Base-by-base conservation (phyloP, 2,797 vertebrate species). In the Molossus molossus region DNA sequence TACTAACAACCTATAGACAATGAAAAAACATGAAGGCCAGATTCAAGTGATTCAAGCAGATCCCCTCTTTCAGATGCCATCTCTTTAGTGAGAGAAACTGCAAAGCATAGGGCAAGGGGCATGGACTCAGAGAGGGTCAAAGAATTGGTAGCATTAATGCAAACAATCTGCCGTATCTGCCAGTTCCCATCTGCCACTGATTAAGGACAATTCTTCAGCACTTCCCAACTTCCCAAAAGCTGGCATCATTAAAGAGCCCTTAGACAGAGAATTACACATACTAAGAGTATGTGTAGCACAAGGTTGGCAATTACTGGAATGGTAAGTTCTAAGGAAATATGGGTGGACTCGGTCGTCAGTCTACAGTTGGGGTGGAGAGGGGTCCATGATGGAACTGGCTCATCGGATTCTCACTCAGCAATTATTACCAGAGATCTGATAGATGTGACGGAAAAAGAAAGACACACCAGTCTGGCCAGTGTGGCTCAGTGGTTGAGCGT, bases 371-470 rank as follows among this genome's bases (percentile, higher is more conserved):
- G 40, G 40, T 23, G 2, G 3, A 25, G 57, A 20, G 12, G 20
- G 37, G 14, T 48, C 62, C 10, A 1, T 53, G 33, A 65, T 17
- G 57, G 58, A 77, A 75, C 5, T 13, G 76, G 33, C 5, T 69
- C n/a, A 50, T 57, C 21, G 72, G n/a, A 55, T 29, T 76, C 11
- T 86, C 92, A 80, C 48, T 70, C 48, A 81, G 60, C 9, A 84
- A 90, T 94, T 33, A 76, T 33, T 80, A 55, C 13, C 48, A 72
- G 73, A 80, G 13, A 8, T 83, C 65, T 29, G 33, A 76, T 17
- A n/a, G 62, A 40, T 69, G 37, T 58, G 11, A 86, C 5, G 58
- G 75, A 70, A 88, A 82, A 73, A 75, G 27, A 84, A 67, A 90
- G 6, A 17, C 23, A 87, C 1, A 14, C 5, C 58, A 79, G 76